Conservation (phyloP, 2,797 vertebrate genomes). For the Sphaeramia orbicularis region DNA sequence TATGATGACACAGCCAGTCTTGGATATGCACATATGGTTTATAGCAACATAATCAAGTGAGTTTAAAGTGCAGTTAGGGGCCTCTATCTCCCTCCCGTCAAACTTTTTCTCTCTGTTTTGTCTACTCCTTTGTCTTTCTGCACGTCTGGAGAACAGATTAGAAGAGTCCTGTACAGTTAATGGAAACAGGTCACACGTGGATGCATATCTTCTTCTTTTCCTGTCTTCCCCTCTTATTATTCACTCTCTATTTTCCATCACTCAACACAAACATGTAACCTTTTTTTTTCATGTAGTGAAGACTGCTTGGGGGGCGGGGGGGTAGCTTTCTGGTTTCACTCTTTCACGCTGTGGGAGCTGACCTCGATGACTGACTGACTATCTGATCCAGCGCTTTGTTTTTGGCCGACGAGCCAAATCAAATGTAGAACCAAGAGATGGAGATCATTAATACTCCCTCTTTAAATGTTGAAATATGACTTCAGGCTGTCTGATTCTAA, state of each 20-base stretch:
- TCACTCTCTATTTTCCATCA: conserved; percentile 38
- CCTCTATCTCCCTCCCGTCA: neutral
- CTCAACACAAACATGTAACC: conserved; percentile 18
- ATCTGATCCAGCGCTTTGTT: conserved; percentile 36
- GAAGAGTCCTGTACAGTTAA: conserved; percentile 12
- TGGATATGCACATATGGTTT: neutral
- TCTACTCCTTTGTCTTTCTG: conserved; percentile 13
- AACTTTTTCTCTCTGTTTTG: conserved; percentile 15
- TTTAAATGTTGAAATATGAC: no score
- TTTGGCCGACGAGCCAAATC: conserved; percentile 2
- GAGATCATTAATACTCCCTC: no score
- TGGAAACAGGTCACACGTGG: conserved; percentile 45
- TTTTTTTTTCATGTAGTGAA: neutral
- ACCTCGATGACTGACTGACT: conserved; percentile 36
- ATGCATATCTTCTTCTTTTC: conserved; percentile 40
- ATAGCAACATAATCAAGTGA: conserved; percentile 11
- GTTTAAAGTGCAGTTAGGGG: conserved; percentile 7
- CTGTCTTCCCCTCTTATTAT: conserved; percentile 28
- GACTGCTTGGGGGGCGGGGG: conserved; percentile 9
- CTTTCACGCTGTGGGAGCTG: conserved; percentile 27
- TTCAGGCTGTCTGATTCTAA: no score
- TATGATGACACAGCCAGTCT: neutral
- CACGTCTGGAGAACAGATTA: conserved; percentile 63
- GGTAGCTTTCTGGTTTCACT: conserved; percentile 29
- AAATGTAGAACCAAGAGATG: conserved; percentile 7